A percentile compares a stretch with the other conserved stretches of the same genome.
phyloP scores from a whole-genome alignment of 2,888 invertebrate genomes.

The Platycheirus rosarum region DNA sequence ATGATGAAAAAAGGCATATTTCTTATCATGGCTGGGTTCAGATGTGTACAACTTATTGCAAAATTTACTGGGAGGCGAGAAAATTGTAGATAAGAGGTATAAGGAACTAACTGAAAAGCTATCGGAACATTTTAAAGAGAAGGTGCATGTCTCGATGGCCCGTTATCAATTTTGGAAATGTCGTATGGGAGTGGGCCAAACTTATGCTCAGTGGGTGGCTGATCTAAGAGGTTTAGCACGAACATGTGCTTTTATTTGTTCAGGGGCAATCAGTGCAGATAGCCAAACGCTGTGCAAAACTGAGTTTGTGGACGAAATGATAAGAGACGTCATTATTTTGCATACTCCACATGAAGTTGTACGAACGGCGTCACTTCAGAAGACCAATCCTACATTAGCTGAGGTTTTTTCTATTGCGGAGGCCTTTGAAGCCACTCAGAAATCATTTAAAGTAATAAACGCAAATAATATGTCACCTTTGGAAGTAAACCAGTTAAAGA shows the following conservation, averaged over 20 bases:
- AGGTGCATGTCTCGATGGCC: too few species aligned
- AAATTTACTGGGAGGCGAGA: constrained; percentile 5
- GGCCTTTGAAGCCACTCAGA: constrained; percentile 28
- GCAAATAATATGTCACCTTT: neutral
- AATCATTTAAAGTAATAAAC: constrained; percentile 19
- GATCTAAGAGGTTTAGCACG: constrained; percentile 5
- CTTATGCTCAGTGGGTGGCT: constrained; percentile 12
- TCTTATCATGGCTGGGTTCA: constrained; percentile 6
- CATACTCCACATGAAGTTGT: too few species aligned
- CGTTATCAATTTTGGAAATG: constrained; percentile 18
- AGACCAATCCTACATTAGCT: constrained; percentile 26
- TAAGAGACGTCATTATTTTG: too few species aligned
- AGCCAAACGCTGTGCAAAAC: too few species aligned
- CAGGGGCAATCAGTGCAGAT: neutral
- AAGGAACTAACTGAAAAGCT: too few species aligned
- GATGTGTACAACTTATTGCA: neutral
- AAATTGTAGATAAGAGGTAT: too few species aligned
- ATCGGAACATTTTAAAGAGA: too few species aligned
- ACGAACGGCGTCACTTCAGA: constrained; percentile 43
- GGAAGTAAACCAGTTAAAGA: too few species aligned
- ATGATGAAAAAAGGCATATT: constrained; percentile 14
- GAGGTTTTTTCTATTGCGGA: constrained; percentile 20
- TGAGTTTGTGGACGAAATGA: too few species aligned
- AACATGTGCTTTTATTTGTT: constrained; percentile 1
- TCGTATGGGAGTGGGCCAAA: constrained; percentile 8